phyloP scores from a whole-genome alignment of 2,888 invertebrate species.

The Barypeithes pellucidus region DNA sequence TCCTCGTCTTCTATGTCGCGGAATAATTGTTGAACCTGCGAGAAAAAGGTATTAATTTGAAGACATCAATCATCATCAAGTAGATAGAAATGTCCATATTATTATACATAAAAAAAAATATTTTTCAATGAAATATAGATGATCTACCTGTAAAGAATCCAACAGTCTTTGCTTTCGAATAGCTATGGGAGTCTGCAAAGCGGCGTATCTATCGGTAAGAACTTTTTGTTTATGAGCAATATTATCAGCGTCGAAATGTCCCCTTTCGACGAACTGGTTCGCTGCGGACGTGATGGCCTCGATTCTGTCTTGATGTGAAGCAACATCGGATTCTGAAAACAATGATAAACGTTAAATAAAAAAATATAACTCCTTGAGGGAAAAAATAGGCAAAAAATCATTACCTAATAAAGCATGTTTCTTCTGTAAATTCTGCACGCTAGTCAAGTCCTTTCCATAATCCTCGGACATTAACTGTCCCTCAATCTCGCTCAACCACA shows the following conservation, averaged over 20 bases:
- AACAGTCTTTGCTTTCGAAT: conserved; percentile 89
- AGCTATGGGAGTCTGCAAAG: conserved; percentile 90
- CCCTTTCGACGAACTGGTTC: conserved; percentile 91
- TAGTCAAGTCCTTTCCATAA: conserved; percentile 98
- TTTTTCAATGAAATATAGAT: too few species aligned
- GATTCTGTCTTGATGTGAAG: conserved; percentile 96
- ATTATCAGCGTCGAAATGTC: conserved; percentile 98
- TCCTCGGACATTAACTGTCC: conserved; percentile 96
- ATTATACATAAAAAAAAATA: too few species aligned
- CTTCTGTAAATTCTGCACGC: conserved; percentile 98
- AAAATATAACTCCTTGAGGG: neutral
- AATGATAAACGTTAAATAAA: conserved; percentile 15
- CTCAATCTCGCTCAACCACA: conserved; percentile 97
- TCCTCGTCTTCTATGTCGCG: conserved; percentile 99
- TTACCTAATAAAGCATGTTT: conserved; percentile 89
- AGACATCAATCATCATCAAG: neutral
- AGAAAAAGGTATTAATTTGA: conserved; percentile 67
- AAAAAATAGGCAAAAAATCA: neutral
- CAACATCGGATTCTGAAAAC: conserved; percentile 91
- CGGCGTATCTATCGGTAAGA: conserved; percentile 86
- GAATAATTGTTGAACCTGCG: conserved; percentile 97
- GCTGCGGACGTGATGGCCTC: conserved; percentile 92
- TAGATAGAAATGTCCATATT: neutral
- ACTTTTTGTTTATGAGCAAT: conserved; percentile 90
- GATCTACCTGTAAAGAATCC: conserved; percentile 84